phyloP scores from a whole-genome alignment of 2,888 invertebrate species.

The Meteorus colon region DNA sequence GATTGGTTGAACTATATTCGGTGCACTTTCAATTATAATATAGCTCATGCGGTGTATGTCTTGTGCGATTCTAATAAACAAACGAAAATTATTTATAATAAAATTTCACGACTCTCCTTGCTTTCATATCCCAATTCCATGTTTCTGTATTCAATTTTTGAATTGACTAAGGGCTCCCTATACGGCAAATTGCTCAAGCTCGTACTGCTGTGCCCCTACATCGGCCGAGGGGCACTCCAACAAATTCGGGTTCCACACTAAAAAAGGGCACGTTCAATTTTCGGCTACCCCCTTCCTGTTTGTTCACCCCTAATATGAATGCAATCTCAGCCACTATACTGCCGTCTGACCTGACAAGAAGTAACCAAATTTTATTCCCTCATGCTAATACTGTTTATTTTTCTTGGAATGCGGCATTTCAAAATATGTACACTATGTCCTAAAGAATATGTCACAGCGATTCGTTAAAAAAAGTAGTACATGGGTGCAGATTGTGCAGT shows the following conservation, averaged over 20 bases:
- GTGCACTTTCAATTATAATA: conserved; percentile 66
- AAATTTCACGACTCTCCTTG: conserved; percentile 42
- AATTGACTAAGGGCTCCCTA: conserved; percentile 12
- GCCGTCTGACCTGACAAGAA: too few relatives aligned
- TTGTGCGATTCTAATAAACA: conserved; percentile 74
- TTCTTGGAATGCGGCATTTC: too few relatives aligned
- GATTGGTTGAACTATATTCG: conserved; percentile 51
- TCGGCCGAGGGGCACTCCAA: conserved; percentile 33
- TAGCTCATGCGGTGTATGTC: conserved; percentile 73
- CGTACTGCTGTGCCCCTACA: conserved; percentile 26
- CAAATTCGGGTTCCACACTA: not conserved
- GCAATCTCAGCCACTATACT: not conserved
- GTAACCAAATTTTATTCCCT: too few relatives aligned
- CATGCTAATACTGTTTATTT: too few relatives aligned
- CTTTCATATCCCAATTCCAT: conserved; percentile 10
- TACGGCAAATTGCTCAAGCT: conserved; percentile 24
- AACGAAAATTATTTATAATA: conserved; percentile 73
- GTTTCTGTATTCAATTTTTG: not conserved
- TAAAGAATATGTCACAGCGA: too few relatives aligned
- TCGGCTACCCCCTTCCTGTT: conserved; percentile 5
- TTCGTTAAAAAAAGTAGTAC: too few relatives aligned
- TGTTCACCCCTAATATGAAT: conserved; percentile 30
- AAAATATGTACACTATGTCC: too few relatives aligned
- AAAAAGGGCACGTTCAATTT: conserved; percentile 33
- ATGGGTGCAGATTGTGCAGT: too few relatives aligned